Conservation (phyloP, 2,888 invertebrate genomes). For the Ctenicera cuprea region DNA sequence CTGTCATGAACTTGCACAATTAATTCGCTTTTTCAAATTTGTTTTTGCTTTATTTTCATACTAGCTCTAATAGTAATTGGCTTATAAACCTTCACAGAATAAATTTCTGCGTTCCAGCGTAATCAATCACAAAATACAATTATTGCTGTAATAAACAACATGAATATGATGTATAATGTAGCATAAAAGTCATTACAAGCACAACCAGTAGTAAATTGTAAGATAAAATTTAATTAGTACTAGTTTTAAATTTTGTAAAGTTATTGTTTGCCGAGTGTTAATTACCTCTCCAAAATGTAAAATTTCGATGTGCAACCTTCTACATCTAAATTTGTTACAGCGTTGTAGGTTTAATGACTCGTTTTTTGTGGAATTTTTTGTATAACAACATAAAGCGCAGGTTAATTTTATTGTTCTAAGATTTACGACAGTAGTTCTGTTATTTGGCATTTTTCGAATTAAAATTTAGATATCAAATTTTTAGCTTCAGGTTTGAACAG, state of each 20-base stretch:
- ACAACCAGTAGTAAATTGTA: conserved; percentile 17
- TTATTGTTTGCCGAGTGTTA: conserved; percentile 18
- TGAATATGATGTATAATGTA: neutral
- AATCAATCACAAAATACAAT: conserved; percentile 33
- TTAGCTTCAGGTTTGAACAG: neutral
- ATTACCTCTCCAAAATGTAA: conserved; percentile 21
- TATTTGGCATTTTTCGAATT: neutral
- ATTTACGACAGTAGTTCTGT: neutral
- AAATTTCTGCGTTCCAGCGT: conserved; percentile 24
- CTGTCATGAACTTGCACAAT: too few species aligned
- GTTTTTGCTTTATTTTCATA: conserved; percentile 4
- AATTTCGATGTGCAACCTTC: conserved; percentile 11
- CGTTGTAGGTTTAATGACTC: conserved; percentile 8
- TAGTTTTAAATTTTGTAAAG: conserved; percentile 15
- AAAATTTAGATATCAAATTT: neutral
- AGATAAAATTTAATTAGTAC: conserved; percentile 28
- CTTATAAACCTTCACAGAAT: conserved; percentile 18
- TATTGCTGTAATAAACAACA: conserved; percentile 20
- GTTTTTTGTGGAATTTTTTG: neutral
- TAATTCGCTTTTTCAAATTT: neutral
- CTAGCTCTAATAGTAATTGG: neutral
- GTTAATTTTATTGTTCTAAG: neutral
- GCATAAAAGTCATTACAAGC: conserved; percentile 17
- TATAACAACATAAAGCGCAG: conserved; percentile 6
- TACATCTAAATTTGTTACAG: conserved; percentile 21